Evolutionary conservation across 2,888 invertebrate species (phyloP), one percentile per base, ranked within the genome.

Genomic region (Erpobdella octoculata): DNA sequence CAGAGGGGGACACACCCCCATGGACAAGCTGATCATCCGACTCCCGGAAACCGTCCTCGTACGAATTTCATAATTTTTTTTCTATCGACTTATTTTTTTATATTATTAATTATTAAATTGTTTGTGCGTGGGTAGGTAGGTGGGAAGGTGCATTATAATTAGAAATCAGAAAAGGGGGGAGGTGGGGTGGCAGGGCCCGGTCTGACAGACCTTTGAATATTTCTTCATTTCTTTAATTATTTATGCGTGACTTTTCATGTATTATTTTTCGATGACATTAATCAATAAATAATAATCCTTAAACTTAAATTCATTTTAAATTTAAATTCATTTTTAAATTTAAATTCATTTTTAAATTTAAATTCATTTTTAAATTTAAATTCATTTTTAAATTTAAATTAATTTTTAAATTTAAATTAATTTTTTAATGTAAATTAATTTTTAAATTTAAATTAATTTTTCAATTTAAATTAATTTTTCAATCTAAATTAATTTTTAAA

Each of bases 31-130:
- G 18, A 77, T 78, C 18, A 75, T 70, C 21, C 72, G 76, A 58
- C 71, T 77, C 25, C 78, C 78, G 0, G 77, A 78, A 15, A 75
- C 74, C 15, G 78, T 77, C 21, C 64, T 73, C 70, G 77, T 77
- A 66, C 67, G 71, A 48, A 41, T 21, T 18, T 6, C 4, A 0
- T 0, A 28, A 6, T 71, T 15, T 66, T 21, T 66, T 15, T 25
- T 1, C n/a, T 31, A 38, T 25, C 33, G n/a, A 28, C 12, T 72
- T 5, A 31, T 28, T 62, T 12, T n/a, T 33, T 68, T 21, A 38
- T 37, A 46, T 62, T 41, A 37, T 53, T 21, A n/a, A 65, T 21
- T 37, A 31, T 61, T 48, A 25, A 35, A 9, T 15, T 9, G 33
- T 1, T 0, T 66, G 36, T 70, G 21, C 38, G 38, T 65, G n/a